Conservation (phyloP, 2,888 invertebrate genomes). For the Rhopalosiphum nymphaeae region DNA sequence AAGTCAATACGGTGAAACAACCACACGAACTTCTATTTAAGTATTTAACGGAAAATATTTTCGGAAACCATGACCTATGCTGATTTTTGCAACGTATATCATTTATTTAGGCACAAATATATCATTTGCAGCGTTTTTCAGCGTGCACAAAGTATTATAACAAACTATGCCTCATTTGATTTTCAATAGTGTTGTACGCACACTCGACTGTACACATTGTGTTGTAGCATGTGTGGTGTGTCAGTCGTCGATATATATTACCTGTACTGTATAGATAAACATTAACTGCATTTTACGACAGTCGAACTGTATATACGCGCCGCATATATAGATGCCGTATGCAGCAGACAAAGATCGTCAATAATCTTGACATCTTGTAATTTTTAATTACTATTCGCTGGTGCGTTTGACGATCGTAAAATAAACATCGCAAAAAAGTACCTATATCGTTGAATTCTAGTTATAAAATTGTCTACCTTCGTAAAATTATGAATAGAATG, state of each 20-base stretch:
- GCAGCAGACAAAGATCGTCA: not conserved
- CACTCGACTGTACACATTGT: not conserved
- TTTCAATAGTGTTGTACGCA: not conserved
- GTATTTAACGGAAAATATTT: not conserved
- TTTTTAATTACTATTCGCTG: not conserved
- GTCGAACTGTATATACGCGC: not conserved
- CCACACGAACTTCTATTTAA: no score
- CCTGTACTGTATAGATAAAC: not conserved
- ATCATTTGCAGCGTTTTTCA: not conserved
- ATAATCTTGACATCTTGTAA: conserved; percentile 2
- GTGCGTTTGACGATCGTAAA: not conserved
- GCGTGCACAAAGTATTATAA: not conserved
- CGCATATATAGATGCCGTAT: not conserved
- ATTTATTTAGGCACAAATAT: not conserved
- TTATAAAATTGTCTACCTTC: not conserved
- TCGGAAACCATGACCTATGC: not conserved
- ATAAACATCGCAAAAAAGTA: not conserved
- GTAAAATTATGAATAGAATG: not conserved
- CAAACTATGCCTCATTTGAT: not conserved
- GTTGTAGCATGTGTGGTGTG: not conserved
- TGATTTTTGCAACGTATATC: not conserved
- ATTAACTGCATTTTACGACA: not conserved
- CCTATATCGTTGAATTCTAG: not conserved
- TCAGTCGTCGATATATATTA: not conserved
- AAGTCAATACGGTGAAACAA: not conserved